Conservation (phyloP, 2,113 vertebrate species). For the Oreochromis tanganicae region DNA sequence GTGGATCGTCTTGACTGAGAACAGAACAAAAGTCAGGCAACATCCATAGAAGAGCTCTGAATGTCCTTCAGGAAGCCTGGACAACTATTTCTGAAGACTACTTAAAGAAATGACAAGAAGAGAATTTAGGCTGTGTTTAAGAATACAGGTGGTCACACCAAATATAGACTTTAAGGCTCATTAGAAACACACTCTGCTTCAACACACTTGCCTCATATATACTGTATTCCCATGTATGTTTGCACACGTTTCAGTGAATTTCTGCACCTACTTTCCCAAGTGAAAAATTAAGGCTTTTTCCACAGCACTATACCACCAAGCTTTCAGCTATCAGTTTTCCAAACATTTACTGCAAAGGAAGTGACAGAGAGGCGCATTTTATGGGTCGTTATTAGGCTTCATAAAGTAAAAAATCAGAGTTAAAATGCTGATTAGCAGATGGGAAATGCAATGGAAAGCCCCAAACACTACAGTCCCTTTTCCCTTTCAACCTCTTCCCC, state of each 20-base stretch:
- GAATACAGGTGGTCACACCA: no score
- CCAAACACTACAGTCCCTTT: neutral
- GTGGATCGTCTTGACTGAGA: no score
- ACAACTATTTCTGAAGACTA: no score
- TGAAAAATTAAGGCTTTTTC: neutral
- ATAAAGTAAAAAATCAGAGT: neutral
- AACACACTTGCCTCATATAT: neutral
- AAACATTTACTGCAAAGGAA: neutral
- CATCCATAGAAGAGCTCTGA: no score
- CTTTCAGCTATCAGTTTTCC: neutral
- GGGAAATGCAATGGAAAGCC: neutral
- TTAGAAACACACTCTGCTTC: no score
- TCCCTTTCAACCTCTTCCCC: neutral
- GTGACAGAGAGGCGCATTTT: neutral
- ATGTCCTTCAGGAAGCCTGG: no score
- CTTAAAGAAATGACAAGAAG: no score
- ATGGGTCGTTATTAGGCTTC: neutral
- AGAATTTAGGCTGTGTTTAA: no score
- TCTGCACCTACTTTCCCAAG: neutral
- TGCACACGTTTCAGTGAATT: neutral
- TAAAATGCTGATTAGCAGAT: neutral
- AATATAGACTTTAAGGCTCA: no score
- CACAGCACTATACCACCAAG: neutral
- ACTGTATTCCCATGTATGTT: neutral
- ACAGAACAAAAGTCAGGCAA: no score